These are phyloP conservation scores for Xiphorhynchus elegans DNA, from an alignment of 2,113 vertebrate species.

Conservation along the genomic window DNA sequence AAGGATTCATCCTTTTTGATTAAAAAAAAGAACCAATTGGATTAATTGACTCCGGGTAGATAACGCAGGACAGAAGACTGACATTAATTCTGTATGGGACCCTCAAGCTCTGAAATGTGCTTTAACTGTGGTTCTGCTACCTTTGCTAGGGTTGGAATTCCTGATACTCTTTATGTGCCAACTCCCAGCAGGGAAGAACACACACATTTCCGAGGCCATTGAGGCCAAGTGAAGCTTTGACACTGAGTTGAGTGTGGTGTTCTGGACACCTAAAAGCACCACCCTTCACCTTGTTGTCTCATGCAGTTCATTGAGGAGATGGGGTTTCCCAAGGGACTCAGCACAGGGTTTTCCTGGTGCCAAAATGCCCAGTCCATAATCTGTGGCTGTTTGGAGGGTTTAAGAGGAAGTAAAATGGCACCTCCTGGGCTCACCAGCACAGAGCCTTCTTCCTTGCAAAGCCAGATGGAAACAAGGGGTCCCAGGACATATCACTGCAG, in stretches of 20 bases:
- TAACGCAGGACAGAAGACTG: neutral
- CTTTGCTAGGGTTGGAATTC: neutral
- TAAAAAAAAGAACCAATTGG: neutral
- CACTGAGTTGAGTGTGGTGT: neutral
- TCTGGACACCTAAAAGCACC: neutral
- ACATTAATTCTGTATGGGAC: neutral
- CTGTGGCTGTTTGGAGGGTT: neutral
- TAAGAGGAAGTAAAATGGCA: neutral
- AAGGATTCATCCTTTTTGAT: neutral
- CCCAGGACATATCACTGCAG: accelerated
- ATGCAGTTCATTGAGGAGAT: neutral
- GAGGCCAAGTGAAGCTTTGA: neutral
- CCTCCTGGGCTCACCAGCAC: neutral
- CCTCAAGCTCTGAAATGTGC: neutral
- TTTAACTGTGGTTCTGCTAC: neutral
- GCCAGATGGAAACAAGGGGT: neutral
- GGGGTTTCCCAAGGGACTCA: neutral
- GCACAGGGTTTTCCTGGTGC: neutral
- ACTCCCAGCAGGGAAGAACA: neutral
- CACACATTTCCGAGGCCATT: neutral
- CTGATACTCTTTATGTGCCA: neutral
- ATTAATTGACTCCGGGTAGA: neutral
- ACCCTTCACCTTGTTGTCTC: neutral
- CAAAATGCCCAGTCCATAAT: neutral
- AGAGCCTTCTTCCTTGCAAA: neutral